Evolutionary conservation across 2,888 invertebrate genomes (phyloP), one percentile per base, ranked within the genome.

Genomic region (Orthosia gothica): DNA sequence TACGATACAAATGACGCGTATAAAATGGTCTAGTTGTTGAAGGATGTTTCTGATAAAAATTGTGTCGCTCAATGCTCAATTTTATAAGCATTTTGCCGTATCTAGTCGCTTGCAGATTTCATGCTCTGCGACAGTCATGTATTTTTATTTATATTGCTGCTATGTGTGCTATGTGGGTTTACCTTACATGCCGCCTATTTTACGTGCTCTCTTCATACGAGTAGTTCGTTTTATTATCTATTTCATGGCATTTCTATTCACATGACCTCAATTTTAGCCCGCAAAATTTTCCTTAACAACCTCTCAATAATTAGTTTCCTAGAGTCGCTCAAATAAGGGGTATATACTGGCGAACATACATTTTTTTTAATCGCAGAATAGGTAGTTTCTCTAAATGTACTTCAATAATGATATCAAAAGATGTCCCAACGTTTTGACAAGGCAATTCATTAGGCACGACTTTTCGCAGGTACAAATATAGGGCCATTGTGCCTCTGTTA

Each of bases 361-460:
- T n/a, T 23, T 40, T 50, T 65, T 61, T 45, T 23, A 54, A 7
- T 49, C 12, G 57, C 7, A 55, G 26, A 62, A 70, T 52, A 61
- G 23, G n/a, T 4, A 0, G 49, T 66, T 63, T 63, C 15, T 72
- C 13, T 40, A 26, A 62, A 69, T 63, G 5, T 50, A 62, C 40
- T 20, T 55, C 68, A 71, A 58, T 68, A 50, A 55, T 47, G n/a
- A n/a, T n/a, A n/a, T n/a, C n/a, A 62, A 50, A 47, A 61, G 23
- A 40, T 67, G 32, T 54, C 49, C 16, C 50, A 59, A 57, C 13
- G 20, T 57, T 76, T 73, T 70, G 76, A 73, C 70, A 67, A 32
- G 54, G 50, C 63, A 73, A 70, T 70, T 70, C 57, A 76, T 73
- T 67, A 73, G 70, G 32, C 13, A 45, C 12, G 64, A 49, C 7